Base-by-base conservation (phyloP, 2,797 vertebrate genomes). In the Ibycter americanus region DNA sequence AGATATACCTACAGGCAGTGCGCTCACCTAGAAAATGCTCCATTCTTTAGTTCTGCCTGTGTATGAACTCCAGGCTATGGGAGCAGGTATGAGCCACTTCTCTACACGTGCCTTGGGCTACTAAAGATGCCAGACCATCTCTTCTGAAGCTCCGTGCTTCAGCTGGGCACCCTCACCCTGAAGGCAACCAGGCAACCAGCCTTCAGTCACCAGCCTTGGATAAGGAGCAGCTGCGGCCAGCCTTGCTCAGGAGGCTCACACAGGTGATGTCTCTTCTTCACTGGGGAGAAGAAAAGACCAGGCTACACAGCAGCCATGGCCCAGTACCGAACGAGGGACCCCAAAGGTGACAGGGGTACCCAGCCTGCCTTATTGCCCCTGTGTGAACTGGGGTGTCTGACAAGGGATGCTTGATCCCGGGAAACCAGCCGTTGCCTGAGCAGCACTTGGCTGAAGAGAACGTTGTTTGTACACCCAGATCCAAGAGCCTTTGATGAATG, bases 81-180 rank as follows among this genome's bases (percentile, higher is more conserved):
- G 20, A 54, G 38, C 15, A 54, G 16, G 31, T 3, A 5, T 7
- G 40, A 27, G 40, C 19, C 8, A 7, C 32, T 44, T 67, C 17
- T 38, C 49, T 34, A 8, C 8, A 0, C 0, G 0, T 4, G 0
- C 18, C 3, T 17, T 7, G 23, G 49, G 73, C 55, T 42, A 5
- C 51, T 58, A 61, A 49, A 40, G 68, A 4, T 36, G 15, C 2
- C 16, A 54, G 31, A n/a, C 49, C 7, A 11, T 10, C 15, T 80
- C 16, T 40, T 65, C 40, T 21, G 59, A 49, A 47, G 70, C 36
- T 46, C 19, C 18, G 22, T 34, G 61, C 46, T 68, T 15, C 8
- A 59, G 20, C 5, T 59, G 27, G 29, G 32, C 36, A 72, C 21
- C n/a, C 20, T 55, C 58, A 31, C 2, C 29, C 65, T 31, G n/a